phyloP scores from a whole-genome alignment of 2,113 vertebrate genomes.

The Triplophysa rosa region DNA sequence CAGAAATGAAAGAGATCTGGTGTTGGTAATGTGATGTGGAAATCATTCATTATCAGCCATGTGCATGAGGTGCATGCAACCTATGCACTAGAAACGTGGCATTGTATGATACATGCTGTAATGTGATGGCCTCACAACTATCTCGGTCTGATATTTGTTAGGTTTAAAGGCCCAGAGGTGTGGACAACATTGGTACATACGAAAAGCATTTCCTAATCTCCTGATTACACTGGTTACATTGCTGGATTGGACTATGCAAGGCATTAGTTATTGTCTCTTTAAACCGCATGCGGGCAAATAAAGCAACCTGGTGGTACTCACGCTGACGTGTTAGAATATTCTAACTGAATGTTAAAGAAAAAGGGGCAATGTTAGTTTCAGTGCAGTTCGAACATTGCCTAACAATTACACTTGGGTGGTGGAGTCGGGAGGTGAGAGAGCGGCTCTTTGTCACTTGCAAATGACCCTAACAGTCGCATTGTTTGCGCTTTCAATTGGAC shows the following conservation, averaged over 20 bases:
- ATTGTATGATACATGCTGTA: background rate
- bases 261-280: slow-evolving; percentile 25
- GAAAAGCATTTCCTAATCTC: slow-evolving; percentile 9
- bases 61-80: background rate
- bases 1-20: slow-evolving; percentile 19
- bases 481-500: slow-evolving; percentile 61
- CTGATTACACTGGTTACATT: slow-evolving; percentile 21
- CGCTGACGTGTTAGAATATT: slow-evolving; percentile 37
- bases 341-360: slow-evolving; percentile 31
- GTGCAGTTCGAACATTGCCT: slow-evolving; percentile 50
- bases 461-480: slow-evolving; percentile 70
- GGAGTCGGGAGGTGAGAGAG: slow-evolving; percentile 57
- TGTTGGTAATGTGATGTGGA: slow-evolving; percentile 15
- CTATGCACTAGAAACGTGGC: background rate
- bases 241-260: slow-evolving; percentile 25
- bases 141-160: too few relatives aligned
- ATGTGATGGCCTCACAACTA: too few relatives aligned
- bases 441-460: slow-evolving; percentile 64
- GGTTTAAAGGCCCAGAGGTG: background rate
- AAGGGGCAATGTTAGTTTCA: slow-evolving; percentile 48
- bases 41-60: background rate
- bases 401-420: slow-evolving; percentile 62
- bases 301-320: background rate
- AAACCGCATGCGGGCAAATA: slow-evolving; percentile 1
- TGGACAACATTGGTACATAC: background rate